Evolutionary conservation across 1,140 invertebrate species (phyloP), one percentile per base, ranked within the genome.

Genomic region (Drosophila repletoides): DNA sequence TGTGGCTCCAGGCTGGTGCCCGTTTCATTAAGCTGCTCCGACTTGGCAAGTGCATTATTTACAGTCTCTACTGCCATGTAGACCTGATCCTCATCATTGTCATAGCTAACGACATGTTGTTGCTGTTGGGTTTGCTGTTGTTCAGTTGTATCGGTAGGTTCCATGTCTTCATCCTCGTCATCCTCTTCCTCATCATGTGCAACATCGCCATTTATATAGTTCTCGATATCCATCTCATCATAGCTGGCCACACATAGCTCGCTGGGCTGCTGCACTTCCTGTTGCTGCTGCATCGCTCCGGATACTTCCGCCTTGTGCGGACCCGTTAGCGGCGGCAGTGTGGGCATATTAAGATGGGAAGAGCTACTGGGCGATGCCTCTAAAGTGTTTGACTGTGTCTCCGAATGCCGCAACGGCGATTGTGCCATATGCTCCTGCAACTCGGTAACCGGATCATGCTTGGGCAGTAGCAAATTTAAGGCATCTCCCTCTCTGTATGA

Each of bases 201-300:
- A 9, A 71, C 75, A 63, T 86, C 79, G 4, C 88, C 88, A 33
- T 88, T 89, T 6, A 89, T 89, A 28, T 86, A 89, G 52, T 86
- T 81, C 31, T 88, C 83, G 15, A 89, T 89, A 34, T 89, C 88
- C 88, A 89, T 89, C 22, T 89, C 88, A 52, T 89, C 83, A 43
- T 89, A 89, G 9, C 41, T 70, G n/a, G 76, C 63, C 38, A 76
- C 87, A 56, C 71, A 77, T 21, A 79, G 43, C 24, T 80, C 80
- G 12, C 48, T 80, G 2, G 84, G 49, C 36, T 72, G 48, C 5
- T 67, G 71, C 14, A 77, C 55, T 15, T 86, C 67, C 24, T 74
- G 70, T 4, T 69, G 52, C 19, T 73, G 56, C n/a, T 48, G 61
- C 15, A 74, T 26, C 14, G 56, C 12, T 10, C 28, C 51, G 4